Percentiles rank a stretch among this genome's conserved stretches.
Evolutionary conservation across 2,797 vertebrate species (phyloP).

Genomic region (Coluber constrictor): DNA sequence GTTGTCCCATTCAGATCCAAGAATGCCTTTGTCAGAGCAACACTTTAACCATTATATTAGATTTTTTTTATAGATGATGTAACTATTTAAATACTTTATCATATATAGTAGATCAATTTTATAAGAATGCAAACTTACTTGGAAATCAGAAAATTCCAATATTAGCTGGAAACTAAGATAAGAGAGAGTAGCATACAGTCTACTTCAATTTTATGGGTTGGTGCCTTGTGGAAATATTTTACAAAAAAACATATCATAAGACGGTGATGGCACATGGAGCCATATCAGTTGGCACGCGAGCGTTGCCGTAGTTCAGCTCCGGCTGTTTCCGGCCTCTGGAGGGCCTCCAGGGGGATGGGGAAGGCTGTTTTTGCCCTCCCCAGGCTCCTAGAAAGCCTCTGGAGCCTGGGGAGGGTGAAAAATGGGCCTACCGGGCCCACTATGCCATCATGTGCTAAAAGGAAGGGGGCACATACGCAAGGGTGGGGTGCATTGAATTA

Average conservation of each 20-base stretch:
- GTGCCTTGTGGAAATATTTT: neutral
- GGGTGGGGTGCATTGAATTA: too few relatives aligned
- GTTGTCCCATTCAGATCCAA: neutral
- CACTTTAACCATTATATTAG: neutral
- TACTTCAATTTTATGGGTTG: neutral
- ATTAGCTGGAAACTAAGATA: neutral
- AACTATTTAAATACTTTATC: neutral
- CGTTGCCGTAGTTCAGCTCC: too few relatives aligned
- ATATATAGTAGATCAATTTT: neutral
- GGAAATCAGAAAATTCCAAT: conserved; percentile 1
- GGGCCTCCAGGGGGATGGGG: too few relatives aligned
- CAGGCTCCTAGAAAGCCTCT: too few relatives aligned
- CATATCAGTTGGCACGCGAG: too few relatives aligned
- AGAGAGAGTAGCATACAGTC: neutral
- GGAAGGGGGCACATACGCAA: too few relatives aligned
- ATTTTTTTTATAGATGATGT: neutral
- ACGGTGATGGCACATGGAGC: too few relatives aligned
- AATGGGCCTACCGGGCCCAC: too few relatives aligned
- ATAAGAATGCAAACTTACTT: neutral
- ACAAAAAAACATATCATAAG: neutral
- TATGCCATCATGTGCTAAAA: too few relatives aligned
- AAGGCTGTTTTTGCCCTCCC: too few relatives aligned
- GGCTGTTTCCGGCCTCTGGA: too few relatives aligned
- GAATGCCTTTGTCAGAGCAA: neutral
- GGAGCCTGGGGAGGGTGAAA: too few relatives aligned